Evolutionary conservation across 2,888 invertebrate genomes (phyloP), one percentile per base, ranked within the genome.

Genomic region (Drosophila nigricruria): DNA sequence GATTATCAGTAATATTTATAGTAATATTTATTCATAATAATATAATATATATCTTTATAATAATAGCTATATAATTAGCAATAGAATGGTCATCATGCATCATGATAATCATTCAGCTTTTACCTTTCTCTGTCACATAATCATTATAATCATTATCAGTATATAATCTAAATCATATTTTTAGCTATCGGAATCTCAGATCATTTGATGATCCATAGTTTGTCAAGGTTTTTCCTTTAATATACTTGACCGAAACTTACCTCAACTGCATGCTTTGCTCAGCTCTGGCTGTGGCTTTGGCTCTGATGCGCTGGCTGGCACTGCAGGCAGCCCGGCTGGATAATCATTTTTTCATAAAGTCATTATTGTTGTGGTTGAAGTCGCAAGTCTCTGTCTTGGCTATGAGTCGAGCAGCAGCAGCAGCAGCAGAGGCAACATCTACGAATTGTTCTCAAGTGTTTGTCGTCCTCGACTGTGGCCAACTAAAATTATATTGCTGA

Each of bases 301-400:
- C 64, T 36, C 27, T 34, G 58, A 16, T 9, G 16, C 9, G 16
- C 27, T n/a, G 18, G 18, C 47, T 18, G 27, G 27, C 47, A 10
- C 12, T 30, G 47, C 43, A 58, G 72, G 54, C 68, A 61, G 69
- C 47, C 52, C 70, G 69, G 70, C 81, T 80, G 81, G 76, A 89
- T 89, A 86, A 89, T 82, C 81, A 82, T 88, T 89, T 90, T 89
- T 88, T 86, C 77, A 90, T 82, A 88, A 82, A 86, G 79, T 79
- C 79, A 79, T 89, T 89, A 83, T 79, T 86, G 69, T 82, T 82
- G 89, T 78, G 88, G 87, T 70, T 88, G 80, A 79, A 82, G 74
- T 78, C 53, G 25, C 53, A 3, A n/a, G 53, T n/a, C 36, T 53
- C 38, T 38, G 25, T 53, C 74, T 61, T 58, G 70, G 64, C 56